Evolutionary conservation across 2,797 vertebrate genomes (phyloP), one percentile per base, ranked within the genome.

Genomic region (Darevskia mixta): DNA sequence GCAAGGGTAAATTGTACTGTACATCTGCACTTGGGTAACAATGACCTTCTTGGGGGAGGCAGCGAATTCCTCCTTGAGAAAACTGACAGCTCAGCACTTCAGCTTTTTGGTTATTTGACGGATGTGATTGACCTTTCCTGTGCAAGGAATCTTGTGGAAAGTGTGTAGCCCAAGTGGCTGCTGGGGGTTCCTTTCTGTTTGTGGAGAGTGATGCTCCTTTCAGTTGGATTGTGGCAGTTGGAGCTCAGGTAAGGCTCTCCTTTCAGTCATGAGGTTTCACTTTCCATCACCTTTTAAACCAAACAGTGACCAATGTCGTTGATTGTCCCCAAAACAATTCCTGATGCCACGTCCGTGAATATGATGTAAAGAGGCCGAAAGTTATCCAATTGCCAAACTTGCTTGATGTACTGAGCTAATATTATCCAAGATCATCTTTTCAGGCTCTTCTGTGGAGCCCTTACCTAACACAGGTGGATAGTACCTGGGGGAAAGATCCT

Each of bases 221-320:
- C 69, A 64, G 83, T 85, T 86, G 82, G 83, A 85, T 35, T 49
- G 49, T 80, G 76, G 25, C 69, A 45, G 83, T 88, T 88, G 77
- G n/a, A 73, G 38, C 67, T 41, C 55, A 49, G 55, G 58, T 85
- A 66, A 71, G 67, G 27, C 43, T 69, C 38, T 84, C 23, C 15
- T n/a, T 43, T 43, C 69, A 38, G 55, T 58, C 4, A 3, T 43
- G 35, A 38, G 43, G 18, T 58, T 80, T 49, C 1, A 8, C 13
- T 43, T 45, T 45, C 11, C 43, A 58, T 11, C 7, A 43, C 13
- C 25, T 80, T 45, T 25, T 71, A 67, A n/a, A 61, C 27, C 8
- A 71, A 79, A 45, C 29, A 7, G 9, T 6, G 8, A 4, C 17
- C 8, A 49, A 7, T 11, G 23, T 27, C 25, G 8, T 69, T 29